Evolutionary conservation across 2,888 invertebrate genomes (phyloP), one percentile per base, ranked within the genome.

Genomic region (Brassicogethes aeneus): DNA sequence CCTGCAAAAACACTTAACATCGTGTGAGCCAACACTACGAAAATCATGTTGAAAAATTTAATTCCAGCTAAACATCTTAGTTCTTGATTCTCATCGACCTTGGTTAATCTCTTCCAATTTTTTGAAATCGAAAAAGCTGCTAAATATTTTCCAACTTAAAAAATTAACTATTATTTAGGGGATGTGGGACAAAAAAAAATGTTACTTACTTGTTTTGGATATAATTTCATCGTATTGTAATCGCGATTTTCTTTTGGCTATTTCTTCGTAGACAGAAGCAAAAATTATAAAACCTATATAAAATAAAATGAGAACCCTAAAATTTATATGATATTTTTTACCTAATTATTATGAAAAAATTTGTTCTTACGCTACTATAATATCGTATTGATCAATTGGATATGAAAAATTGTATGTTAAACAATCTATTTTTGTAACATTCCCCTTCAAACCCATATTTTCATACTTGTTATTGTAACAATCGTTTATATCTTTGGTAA

Each of bases 1-100:
- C 52, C 51, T 10, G 52, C 48, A 15, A 60, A 50, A 14, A 46
- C 35, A 10, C 45, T 33, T 55, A 59, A 53, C n/a, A 59, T 39
- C 3, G 57, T 56, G 39, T 60, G 60, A 23, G 48, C 45, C 36
- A 53, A 23, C 23, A 60, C 57, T 2, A 60, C 57, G 34, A 54
- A 54, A 3, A 59, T 44, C 53, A 59, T 53, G 30, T 53, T 59
- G 37, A 49, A 55, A 40, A 59, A 57, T 36, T 59, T 44, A 1
- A 60, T 51, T 12, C 60, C 60, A 44, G 59, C 56, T 12, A 60
- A 57, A 15, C 45, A 52, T 36, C 46, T 43, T 2, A 60, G 37
- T 39, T 59, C 55, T 12, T 47, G 17, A 42, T 40, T 51, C 7
- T 41, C 37, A 12, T 43, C 50, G 5, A 38, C 29, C 2, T 44